phyloP scores from a whole-genome alignment of 2,888 invertebrate genomes.

The Seira musarum region DNA sequence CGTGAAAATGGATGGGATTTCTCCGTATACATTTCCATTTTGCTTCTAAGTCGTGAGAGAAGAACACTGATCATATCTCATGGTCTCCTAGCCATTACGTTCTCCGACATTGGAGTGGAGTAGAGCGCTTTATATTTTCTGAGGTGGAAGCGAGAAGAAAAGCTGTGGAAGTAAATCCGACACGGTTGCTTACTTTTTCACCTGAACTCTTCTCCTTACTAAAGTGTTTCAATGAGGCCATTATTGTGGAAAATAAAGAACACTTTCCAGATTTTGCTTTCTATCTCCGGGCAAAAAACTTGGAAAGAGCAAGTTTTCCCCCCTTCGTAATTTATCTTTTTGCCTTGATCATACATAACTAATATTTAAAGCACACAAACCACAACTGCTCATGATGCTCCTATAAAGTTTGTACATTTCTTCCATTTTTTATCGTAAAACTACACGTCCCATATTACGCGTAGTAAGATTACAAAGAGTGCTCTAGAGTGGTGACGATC shows the following conservation, averaged over 20 bases:
- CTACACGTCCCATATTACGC: not conserved
- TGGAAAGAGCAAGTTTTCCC: not conserved
- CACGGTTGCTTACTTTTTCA: conserved; percentile 6
- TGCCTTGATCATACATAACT: not conserved
- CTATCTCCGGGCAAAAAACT: not conserved
- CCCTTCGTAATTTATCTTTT: not conserved
- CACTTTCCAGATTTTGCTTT: not conserved
- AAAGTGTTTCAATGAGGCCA: not conserved
- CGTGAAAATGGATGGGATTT: conserved; percentile 17
- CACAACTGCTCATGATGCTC: not conserved
- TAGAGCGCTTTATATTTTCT: not conserved
- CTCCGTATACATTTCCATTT: not conserved
- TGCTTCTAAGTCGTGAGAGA: not conserved
- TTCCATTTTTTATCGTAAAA: not conserved
- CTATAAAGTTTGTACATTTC: not conserved
- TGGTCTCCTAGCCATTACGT: not conserved
- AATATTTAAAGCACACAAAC: conserved; percentile 2
- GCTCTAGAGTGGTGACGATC: not conserved
- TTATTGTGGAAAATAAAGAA: not conserved
- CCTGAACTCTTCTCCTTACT: not conserved
- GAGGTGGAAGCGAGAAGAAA: conserved; percentile 8
- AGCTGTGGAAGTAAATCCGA: conserved; percentile 7
- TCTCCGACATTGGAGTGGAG: not conserved
- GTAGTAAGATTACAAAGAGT: not conserved
- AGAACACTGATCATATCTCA: conserved; percentile 16